Evolutionary conservation across 2,797 vertebrate species (phyloP), one percentile per base, ranked within the genome.

Genomic region (Hipposideros larvatus): DNA sequence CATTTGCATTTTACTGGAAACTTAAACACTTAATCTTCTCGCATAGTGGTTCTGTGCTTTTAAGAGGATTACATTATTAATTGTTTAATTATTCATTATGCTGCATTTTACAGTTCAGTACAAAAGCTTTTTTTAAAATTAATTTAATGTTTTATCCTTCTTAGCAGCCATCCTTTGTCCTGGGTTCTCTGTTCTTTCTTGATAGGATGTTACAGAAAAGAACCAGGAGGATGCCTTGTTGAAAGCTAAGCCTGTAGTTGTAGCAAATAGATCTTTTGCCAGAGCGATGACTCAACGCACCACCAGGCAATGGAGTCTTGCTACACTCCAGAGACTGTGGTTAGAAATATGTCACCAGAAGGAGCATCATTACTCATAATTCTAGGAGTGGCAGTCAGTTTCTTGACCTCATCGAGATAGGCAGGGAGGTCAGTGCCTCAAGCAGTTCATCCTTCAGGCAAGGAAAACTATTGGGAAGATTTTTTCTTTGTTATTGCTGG

Each of bases 1-100:
- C 5, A 8, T 95, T 98, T 97, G 91, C 88, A 96, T 95, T 98
- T 93, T 96, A 83, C 55, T 98, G 93, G 90, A 97, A 97, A 96
- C 87, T 96, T 98, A 98, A 93, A 97, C 3, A 26, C 87, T 96
- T 98, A 98, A 98, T 98, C 98, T 98, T 97, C 96, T 98, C 77
- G 22, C 96, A 91, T 91, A 97, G 96, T 80, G 78, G 57, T 96
- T 98, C 94, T 97, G 89, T 96, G 97, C 87, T 98, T 98, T 98
- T 98, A 98, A 98, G 96, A 98, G 94, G 98, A 98, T 98, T 98
- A 98, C 96, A 96, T 95, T 98, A 98, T 98, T 98, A 98, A 96
- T 97, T 95, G 84, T 97, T 98, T 98, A 98, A 98, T 98, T 98
- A 98, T 98, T 98, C 96, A 98, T 98, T 98, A 97, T 96, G 87